phyloP scores from a whole-genome alignment of 1,140 invertebrate species.

The Parasteatoda tepidariorum region DNA sequence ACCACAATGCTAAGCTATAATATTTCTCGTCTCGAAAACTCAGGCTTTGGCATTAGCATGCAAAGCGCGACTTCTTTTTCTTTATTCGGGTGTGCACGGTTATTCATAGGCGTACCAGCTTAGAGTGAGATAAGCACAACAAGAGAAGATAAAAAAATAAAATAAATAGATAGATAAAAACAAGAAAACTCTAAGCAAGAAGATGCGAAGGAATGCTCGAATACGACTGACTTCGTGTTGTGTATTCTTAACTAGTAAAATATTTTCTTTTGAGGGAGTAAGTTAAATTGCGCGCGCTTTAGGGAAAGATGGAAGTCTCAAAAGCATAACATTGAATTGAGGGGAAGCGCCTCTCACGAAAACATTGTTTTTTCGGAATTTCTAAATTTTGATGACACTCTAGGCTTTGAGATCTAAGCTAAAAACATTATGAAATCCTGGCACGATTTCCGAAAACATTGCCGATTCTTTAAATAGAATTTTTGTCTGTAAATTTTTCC shows the following conservation, averaged over 20 bases:
- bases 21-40: slow-evolving; percentile 50
- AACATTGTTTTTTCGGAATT: slow-evolving; percentile 43
- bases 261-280: slow-evolving; percentile 57
- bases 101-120: slow-evolving; percentile 50
- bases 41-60: slow-evolving; percentile 46
- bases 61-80: slow-evolving; percentile 32
- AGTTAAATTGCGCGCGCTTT: slow-evolving; percentile 52
- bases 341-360: background rate
- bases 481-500: background rate
- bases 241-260: slow-evolving; percentile 60
- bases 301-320: background rate
- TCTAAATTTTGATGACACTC: slow-evolving; percentile 43
- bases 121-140: slow-evolving; percentile 13
- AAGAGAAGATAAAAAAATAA: slow-evolving; percentile 23
- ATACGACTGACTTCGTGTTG: slow-evolving; percentile 36
- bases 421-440: background rate
- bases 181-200: slow-evolving; percentile 27
- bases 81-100: slow-evolving; percentile 31
- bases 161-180: slow-evolving; percentile 53
- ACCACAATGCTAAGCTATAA: slow-evolving; percentile 58
- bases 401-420: background rate
- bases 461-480: background rate
- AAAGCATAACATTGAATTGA: background rate
- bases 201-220: slow-evolving; percentile 33
- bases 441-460: slow-evolving; percentile 16